Evolutionary conservation across 2,888 invertebrate species (phyloP).

Genomic region (Apantesis nais): DNA sequence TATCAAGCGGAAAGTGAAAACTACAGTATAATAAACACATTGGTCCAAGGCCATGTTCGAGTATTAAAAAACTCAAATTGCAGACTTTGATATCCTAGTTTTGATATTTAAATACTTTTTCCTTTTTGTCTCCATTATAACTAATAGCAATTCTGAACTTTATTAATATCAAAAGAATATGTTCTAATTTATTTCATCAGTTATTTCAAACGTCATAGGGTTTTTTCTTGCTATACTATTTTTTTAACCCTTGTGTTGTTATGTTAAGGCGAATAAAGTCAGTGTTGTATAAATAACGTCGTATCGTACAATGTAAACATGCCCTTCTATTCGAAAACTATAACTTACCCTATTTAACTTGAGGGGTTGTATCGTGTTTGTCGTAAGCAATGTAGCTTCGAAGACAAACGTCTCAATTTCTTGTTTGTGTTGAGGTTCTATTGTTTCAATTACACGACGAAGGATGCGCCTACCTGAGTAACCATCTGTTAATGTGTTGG

Average conservation of each 20-base stretch:
- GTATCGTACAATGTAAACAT: slow-evolving; percentile 17
- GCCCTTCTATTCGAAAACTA: slow-evolving; percentile 16
- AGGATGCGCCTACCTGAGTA: slow-evolving; percentile 29
- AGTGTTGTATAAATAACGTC: neutral
- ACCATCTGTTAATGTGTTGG: slow-evolving; percentile 44
- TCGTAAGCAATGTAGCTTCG: slow-evolving; percentile 59
- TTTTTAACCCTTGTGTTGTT: neutral
- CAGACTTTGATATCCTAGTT: too few species aligned
- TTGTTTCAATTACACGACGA: slow-evolving; percentile 53
- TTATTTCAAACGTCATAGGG: neutral
- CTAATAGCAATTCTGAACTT: neutral
- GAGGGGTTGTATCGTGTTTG: slow-evolving; percentile 43
- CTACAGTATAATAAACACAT: too few species aligned
- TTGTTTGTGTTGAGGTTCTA: slow-evolving; percentile 43
- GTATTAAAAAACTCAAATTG: too few species aligned
- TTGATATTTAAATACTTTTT: too few species aligned
- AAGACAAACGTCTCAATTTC: slow-evolving; percentile 71
- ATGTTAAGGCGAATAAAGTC: neutral
- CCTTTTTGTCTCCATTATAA: too few species aligned
- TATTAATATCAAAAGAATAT: too few species aligned
- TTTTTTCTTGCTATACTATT: neutral
- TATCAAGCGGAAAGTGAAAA: too few species aligned
- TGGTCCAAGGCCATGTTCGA: too few species aligned
- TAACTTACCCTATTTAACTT: slow-evolving; percentile 28
- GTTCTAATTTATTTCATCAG: too few species aligned